These are phyloP conservation scores for Martes martes DNA, from an alignment of 2,113 vertebrate species.

Conservation along the genomic window DNA sequence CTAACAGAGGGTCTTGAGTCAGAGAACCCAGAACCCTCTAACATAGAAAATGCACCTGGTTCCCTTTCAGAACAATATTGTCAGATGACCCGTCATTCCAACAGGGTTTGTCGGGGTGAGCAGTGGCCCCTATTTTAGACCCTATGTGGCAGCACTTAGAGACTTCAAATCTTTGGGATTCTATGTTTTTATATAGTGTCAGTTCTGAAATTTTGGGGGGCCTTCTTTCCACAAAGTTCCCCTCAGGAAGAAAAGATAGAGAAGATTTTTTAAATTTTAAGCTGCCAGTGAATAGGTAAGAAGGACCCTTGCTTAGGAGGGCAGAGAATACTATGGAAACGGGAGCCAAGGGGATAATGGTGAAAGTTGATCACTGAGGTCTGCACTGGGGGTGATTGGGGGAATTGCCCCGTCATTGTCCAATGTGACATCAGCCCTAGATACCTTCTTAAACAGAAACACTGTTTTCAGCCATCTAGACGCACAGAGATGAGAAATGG, in stretches of 20 bases:
- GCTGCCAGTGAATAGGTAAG: too few species aligned
- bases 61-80: background rate
- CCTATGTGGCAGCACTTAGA: accelerated
- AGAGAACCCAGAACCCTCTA: background rate
- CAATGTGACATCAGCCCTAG: background rate
- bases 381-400: accelerated
- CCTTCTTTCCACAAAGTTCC: background rate
- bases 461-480: background rate
- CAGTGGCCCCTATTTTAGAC: background rate
- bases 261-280: background rate
- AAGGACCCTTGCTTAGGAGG: background rate
- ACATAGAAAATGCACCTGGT: background rate
- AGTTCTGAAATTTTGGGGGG: background rate
- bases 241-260: background rate
- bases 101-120: background rate
- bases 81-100: accelerated
- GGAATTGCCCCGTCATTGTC: background rate
- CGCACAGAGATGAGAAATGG: background rate
- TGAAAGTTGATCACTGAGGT: background rate
- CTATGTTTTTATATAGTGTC: background rate
- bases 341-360: accelerated
- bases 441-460: background rate
- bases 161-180: background rate
- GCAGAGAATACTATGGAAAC: accelerated
- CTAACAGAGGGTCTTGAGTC: background rate